These are phyloP conservation scores for Cynodonichthys magdalenae DNA, from an alignment of 2,797 vertebrate species.

Conservation along the genomic window DNA sequence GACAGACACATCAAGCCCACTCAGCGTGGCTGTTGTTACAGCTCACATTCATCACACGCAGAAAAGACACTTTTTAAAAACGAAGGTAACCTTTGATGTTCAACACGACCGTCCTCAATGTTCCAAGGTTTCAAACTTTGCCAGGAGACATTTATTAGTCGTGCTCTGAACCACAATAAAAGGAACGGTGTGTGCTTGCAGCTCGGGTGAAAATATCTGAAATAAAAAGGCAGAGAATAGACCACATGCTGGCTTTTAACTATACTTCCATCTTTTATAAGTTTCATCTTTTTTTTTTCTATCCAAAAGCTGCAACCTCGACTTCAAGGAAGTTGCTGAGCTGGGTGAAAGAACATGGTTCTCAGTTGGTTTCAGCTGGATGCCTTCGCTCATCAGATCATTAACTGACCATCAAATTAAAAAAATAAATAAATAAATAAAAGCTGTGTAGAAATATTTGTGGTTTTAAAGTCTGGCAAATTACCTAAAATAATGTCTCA, in stretches of 20 bases:
- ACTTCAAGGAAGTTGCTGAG: conserved; percentile 16
- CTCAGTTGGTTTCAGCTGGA: conserved; percentile 9
- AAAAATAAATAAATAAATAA: conserved; percentile 15
- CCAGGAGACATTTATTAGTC: conserved; percentile 62
- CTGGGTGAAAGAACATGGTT: conserved; percentile 11
- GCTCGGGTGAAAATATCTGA: conserved; percentile 32
- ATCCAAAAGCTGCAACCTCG: conserved; percentile 30
- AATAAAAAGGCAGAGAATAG: conserved; percentile 9
- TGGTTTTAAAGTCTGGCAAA: conserved; percentile 2
- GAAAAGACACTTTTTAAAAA: conserved; percentile 29
- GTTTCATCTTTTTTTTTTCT: conserved; percentile 14
- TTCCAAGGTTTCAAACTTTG: conserved; percentile 49
- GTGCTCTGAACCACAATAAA: conserved; percentile 28
- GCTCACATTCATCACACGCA: conserved; percentile 35
- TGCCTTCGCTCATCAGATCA: conserved; percentile 8
- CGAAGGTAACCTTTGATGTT: conserved; percentile 63
- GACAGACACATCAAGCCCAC: conserved; percentile 20
- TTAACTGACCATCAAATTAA: conserved; percentile 4
- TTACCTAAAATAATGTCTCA: background rate
- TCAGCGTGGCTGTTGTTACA: conserved; percentile 26
- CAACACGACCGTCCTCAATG: conserved; percentile 32
- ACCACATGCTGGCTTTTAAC: conserved; percentile 33
- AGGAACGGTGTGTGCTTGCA: conserved; percentile 28
- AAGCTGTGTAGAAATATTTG: background rate
- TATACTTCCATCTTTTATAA: conserved; percentile 43